These are phyloP conservation scores for Caenorhabditis wallacei DNA, from an alignment of 2,888 invertebrate species.

Conservation along the genomic window DNA sequence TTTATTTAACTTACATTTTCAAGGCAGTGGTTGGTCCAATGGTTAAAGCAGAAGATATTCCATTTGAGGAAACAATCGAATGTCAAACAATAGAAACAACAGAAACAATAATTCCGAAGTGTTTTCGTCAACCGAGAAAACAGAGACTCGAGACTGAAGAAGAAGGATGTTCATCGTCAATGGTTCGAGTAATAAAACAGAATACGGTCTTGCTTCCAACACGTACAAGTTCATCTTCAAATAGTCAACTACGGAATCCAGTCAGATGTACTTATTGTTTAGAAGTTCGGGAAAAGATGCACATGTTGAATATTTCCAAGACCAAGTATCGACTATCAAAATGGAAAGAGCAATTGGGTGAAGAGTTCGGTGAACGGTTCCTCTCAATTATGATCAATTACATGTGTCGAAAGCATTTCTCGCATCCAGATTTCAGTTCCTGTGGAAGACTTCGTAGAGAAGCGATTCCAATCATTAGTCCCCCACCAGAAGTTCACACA, in stretches of 20 bases:
- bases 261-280: conserved; percentile 18
- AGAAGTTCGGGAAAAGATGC: conserved; percentile 3
- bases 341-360: conserved; percentile 3
- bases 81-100: not conserved
- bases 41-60: conserved; percentile 25
- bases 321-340: not conserved
- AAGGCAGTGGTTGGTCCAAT: conserved; percentile 11
- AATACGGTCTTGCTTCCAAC: not conserved
- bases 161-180: not conserved
- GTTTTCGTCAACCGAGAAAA: conserved; percentile 34
- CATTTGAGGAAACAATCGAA: conserved; percentile 12
- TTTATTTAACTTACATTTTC: not conserved
- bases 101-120: conserved; percentile 10
- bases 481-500: conserved; percentile 6
- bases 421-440: conserved; percentile 1
- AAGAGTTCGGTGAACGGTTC: conserved; percentile 3
- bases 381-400: not conserved
- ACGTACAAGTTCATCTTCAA: not conserved
- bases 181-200: conserved; percentile 23
- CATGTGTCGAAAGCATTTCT: conserved; percentile 29
- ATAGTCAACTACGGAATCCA: not conserved
- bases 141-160: conserved; percentile 26
- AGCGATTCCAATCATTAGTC: conserved; percentile 17
- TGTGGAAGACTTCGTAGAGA: conserved; percentile 7
- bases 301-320: conserved; percentile 14